These are phyloP conservation scores for Parapsyche elsis DNA, from an alignment of 1,140 invertebrate genomes.

Conservation along the genomic window DNA sequence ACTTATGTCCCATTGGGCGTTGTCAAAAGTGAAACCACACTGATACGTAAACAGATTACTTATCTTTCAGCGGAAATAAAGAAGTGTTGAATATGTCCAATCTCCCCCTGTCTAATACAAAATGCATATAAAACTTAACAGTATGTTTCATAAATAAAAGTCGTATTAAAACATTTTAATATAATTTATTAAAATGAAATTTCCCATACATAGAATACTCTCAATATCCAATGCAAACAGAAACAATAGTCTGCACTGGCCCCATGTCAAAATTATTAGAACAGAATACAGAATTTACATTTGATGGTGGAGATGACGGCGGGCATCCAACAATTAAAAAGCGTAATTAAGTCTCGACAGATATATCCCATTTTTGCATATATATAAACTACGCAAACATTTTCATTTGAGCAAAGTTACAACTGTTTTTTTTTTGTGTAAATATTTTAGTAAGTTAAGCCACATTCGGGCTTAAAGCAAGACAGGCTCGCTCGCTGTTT, in stretches of 20 bases:
- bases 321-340: constrained; percentile 14
- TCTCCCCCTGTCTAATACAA: too few relatives aligned
- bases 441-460: not conserved
- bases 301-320: not conserved
- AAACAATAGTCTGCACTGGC: constrained; percentile 51
- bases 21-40: not conserved
- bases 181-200: constrained; percentile 57
- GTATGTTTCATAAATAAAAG: constrained; percentile 31
- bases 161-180: constrained; percentile 51
- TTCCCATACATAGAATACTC: constrained; percentile 55
- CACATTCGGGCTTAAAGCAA: not conserved
- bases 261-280: constrained; percentile 53
- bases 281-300: constrained; percentile 43
- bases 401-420: constrained; percentile 23
- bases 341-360: constrained; percentile 12
- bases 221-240: constrained; percentile 47
- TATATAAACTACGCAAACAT: constrained; percentile 19
- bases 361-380: not conserved
- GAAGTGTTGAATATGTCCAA: too few relatives aligned
- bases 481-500: not conserved
- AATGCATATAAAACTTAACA: too few relatives aligned
- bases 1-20: not conserved
- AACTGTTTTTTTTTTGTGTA: not conserved
- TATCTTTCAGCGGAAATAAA: too few relatives aligned
- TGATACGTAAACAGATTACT: too few relatives aligned